phyloP scores from a whole-genome alignment of 2,797 vertebrate species.

The Gila robusta region DNA sequence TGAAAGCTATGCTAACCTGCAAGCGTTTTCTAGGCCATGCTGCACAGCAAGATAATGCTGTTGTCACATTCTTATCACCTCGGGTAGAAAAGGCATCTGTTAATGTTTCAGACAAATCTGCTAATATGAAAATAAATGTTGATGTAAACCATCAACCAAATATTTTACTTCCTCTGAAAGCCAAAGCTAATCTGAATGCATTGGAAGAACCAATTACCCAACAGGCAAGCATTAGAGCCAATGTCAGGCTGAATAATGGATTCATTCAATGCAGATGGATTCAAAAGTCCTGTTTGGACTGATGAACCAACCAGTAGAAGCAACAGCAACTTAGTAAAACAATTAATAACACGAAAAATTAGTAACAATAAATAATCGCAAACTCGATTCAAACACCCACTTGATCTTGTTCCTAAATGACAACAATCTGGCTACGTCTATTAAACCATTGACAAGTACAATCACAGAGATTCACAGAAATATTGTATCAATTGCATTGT shows the following conservation, averaged over 20 bases:
- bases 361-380: not conserved
- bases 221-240: not conserved
- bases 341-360: not conserved
- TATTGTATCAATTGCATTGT: not conserved
- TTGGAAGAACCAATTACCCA: not conserved
- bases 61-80: not conserved
- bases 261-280: not conserved
- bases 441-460: not conserved
- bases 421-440: not conserved
- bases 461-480: not conserved
- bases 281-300: not conserved
- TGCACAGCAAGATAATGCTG: not conserved
- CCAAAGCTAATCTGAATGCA: not conserved
- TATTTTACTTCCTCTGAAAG: not conserved
- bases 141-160: not conserved
- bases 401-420: not conserved
- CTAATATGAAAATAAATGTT: not conserved
- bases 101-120: slow-evolving; percentile 4
- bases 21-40: not conserved
- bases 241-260: not conserved
- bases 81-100: not conserved
- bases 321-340: not conserved
- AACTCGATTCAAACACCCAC: not conserved
- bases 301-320: not conserved
- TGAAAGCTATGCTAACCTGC: not conserved